Evolutionary conservation across 2,888 invertebrate genomes (phyloP), one percentile per base, ranked within the genome.

Genomic region (Caenorhabditis becei): DNA sequence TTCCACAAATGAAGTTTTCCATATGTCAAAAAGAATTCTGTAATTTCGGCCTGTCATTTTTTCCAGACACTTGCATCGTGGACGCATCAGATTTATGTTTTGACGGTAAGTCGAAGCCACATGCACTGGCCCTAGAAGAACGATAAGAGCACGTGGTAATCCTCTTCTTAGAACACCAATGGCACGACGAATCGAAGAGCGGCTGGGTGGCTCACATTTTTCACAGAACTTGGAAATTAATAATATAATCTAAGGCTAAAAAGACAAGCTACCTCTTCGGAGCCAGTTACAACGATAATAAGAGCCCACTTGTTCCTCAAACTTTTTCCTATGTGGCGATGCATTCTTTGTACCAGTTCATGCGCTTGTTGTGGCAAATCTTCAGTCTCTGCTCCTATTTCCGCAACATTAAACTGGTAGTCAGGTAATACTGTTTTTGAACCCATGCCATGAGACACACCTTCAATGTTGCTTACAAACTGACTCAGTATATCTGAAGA

Each of bases 371-470:
- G 51, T 0, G 87, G 87, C 51, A 89, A 80, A 61, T 87, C 83
- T 28, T 88, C 87, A 1, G 88, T 89, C 56, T 84, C 83, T 23
- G 88, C 83, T 3, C 87, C 88, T 18, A 84, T 80, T 53, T 80
- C 77, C 1, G 90, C 90, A n/a, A 90, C 88, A 67, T 90, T 90
- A 63, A 87, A 88, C 51, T 90, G 90, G 51, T 90, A 84, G 23
- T 80, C 83, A 1, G 90, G 90, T 3, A 90, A 66, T 8, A 59
- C 69, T 49, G 71, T 62, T n/a, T 66, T 74, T 2, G 81, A 74
- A 8, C 90, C 90, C 90, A 90, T 90, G 61, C 90, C 90, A 58
- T 90, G 90, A 23, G 88, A 88, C 8, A 89, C 83, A 14, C 89
- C 89, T 56, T 86, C 83, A 7, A 89, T 56, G 20, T 85, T 72